Conservation (phyloP, 2,113 vertebrate genomes). For the Mustela lutreola region DNA sequence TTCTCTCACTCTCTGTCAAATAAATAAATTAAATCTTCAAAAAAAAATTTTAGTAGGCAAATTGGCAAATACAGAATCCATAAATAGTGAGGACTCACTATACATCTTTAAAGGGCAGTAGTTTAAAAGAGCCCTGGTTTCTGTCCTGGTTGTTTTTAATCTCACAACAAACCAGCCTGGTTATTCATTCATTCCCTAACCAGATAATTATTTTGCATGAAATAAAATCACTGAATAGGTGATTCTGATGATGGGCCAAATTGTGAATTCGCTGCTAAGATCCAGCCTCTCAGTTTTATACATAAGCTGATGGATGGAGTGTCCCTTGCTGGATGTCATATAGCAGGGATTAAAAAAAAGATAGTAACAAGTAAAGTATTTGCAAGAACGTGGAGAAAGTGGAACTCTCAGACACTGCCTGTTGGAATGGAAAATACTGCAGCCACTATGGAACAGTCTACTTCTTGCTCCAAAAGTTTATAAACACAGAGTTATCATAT, state of each 20-base stretch:
- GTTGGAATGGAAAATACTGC: background rate
- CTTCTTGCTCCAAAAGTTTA: background rate
- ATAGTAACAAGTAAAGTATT: background rate
- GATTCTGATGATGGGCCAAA: background rate
- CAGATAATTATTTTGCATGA: background rate
- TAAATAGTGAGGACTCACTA: background rate
- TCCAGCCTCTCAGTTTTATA: background rate
- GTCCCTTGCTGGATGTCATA: background rate
- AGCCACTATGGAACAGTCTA: background rate
- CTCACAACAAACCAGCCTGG: background rate
- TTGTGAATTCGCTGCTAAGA: background rate
- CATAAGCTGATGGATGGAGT: background rate
- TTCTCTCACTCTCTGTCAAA: background rate
- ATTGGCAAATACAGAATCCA: background rate
- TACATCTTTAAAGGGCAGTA: background rate
- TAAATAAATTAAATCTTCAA: background rate
- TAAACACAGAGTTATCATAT: background rate
- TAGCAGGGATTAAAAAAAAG: background rate
- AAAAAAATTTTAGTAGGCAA: constrained; percentile 10
- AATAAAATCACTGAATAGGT: background rate
- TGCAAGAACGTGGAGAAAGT: background rate
- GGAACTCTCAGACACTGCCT: background rate
- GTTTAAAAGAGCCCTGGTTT: background rate
- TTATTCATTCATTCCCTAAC: background rate
- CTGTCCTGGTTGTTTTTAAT: constrained; percentile 25